A percentile compares a stretch with the other conserved stretches of the same genome.
phyloP scores from a whole-genome alignment of 2,888 invertebrate species.

The Chaetogeoica ovagalla region DNA sequence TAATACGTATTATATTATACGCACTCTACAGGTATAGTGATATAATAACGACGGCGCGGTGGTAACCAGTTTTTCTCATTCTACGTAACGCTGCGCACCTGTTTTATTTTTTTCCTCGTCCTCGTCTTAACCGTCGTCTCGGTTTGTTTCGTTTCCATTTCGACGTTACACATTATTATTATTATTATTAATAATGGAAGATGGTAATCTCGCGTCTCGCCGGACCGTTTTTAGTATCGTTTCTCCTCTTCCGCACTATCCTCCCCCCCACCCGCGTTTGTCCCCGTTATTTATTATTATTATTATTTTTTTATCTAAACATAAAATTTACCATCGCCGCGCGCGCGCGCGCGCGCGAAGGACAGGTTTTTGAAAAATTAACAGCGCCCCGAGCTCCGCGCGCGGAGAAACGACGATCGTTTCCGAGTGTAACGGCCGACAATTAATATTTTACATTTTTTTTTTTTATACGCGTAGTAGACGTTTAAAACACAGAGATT shows the following conservation, averaged over 20 bases:
- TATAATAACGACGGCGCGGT: slow-evolving; percentile 17
- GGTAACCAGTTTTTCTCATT: slow-evolving; percentile 49
- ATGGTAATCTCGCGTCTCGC: slow-evolving; percentile 36
- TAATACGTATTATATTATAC: slow-evolving; percentile 29
- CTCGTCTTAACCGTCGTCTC: not conserved
- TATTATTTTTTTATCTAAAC: slow-evolving; percentile 3
- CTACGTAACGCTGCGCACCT: slow-evolving; percentile 39
- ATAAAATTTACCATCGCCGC: slow-evolving; percentile 14
- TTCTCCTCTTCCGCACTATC: not conserved
- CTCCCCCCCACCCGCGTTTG: not conserved
- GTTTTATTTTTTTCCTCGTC: slow-evolving; percentile 26
- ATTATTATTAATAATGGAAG: slow-evolving; percentile 42
- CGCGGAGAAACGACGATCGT: slow-evolving; percentile 13
- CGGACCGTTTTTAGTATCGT: slow-evolving; percentile 26
- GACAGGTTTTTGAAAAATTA: not conserved
- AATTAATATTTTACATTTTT: slow-evolving; percentile 21
- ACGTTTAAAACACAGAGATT: not conserved
- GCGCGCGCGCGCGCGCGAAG: not conserved
- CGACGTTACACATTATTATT: slow-evolving; percentile 48
- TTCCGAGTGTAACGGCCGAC: not conserved
- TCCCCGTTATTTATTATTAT: not conserved
- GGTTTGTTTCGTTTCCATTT: slow-evolving; percentile 42
- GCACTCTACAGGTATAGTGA: slow-evolving; percentile 36
- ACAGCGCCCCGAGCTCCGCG: slow-evolving; percentile 1
- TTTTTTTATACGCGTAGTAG: not conserved